Evolutionary conservation across 2,888 invertebrate species (phyloP).

Genomic region (Heterodera filipjevi): DNA sequence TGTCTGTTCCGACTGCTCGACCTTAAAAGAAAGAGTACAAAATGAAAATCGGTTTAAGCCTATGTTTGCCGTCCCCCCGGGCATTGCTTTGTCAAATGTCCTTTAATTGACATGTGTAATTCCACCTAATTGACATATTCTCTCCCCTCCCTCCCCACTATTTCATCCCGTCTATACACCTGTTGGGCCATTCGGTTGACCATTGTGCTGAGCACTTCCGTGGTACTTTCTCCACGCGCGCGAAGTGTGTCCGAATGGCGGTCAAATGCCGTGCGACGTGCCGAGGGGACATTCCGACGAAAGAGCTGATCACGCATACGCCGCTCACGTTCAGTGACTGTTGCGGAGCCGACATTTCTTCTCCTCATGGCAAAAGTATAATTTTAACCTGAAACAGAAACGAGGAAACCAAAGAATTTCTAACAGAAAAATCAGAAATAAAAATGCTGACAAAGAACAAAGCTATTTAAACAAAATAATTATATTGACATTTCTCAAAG

Average conservation of each 20-base stretch:
- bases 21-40: slow-evolving; percentile 13
- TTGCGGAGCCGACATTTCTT: background rate
- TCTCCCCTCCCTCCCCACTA: background rate
- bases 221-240: slow-evolving; percentile 39
- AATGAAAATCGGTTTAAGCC: too few relatives aligned
- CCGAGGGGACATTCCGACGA: slow-evolving; percentile 18
- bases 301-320: slow-evolving; percentile 30
- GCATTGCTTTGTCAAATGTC: too few relatives aligned
- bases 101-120: too few relatives aligned
- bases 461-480: too few relatives aligned
- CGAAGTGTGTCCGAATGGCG: slow-evolving; percentile 29
- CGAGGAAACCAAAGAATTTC: background rate
- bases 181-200: slow-evolving; percentile 51
- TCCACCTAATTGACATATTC: too few relatives aligned
- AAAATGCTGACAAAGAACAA: background rate
- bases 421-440: background rate
- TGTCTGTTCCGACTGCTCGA: slow-evolving; percentile 75
- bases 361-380: background rate
- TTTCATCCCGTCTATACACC: slow-evolving; percentile 31
- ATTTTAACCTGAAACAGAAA: background rate
- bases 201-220: slow-evolving; percentile 40
- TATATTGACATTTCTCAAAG: background rate
- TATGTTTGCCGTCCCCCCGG: too few relatives aligned
- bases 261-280: slow-evolving; percentile 27
- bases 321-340: slow-evolving; percentile 16